Percentiles rank a stretch among this genome's conserved stretches.
Evolutionary conservation across 1,140 invertebrate genomes (phyloP).

Genomic region (Drosophila rufa): DNA sequence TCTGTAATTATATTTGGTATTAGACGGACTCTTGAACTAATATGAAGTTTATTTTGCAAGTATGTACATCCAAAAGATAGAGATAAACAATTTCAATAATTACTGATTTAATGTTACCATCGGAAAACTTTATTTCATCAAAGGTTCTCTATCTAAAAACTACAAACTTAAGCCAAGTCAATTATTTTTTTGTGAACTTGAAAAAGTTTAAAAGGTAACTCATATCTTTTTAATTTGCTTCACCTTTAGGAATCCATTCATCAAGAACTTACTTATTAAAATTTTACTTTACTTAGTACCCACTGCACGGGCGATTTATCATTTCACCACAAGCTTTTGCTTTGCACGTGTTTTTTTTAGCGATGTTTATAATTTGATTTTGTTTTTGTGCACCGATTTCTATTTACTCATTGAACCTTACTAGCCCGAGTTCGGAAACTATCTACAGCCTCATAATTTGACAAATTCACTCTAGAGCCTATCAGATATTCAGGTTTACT

Average conservation of each 20-base stretch:
- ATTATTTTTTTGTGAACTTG: background rate
- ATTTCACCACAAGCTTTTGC: conserved; percentile 59
- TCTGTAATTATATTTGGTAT: background rate
- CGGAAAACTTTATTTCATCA: too few relatives aligned
- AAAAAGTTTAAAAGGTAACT: too few relatives aligned
- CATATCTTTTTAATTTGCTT: too few relatives aligned
- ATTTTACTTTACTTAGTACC: too few relatives aligned
- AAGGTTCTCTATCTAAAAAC: background rate
- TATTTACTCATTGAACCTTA: conserved; percentile 8
- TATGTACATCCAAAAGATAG: background rate
- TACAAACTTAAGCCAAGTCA: too few relatives aligned
- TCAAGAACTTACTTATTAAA: background rate
- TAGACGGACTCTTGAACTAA: background rate
- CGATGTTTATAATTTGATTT: conserved; percentile 11
- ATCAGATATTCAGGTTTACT: background rate
- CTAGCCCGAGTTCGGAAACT: conserved; percentile 1
- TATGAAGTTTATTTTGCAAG: background rate
- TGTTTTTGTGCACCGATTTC: conserved; percentile 15
- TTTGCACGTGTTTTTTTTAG: conserved; percentile 61
- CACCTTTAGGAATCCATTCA: background rate
- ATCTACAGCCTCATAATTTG: background rate
- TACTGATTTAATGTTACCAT: too few relatives aligned
- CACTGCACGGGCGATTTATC: conserved; percentile 28
- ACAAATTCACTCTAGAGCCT: background rate
- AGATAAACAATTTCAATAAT: background rate